Evolutionary conservation across 2,113 vertebrate genomes (phyloP).

Genomic region (Dromas ardeola): DNA sequence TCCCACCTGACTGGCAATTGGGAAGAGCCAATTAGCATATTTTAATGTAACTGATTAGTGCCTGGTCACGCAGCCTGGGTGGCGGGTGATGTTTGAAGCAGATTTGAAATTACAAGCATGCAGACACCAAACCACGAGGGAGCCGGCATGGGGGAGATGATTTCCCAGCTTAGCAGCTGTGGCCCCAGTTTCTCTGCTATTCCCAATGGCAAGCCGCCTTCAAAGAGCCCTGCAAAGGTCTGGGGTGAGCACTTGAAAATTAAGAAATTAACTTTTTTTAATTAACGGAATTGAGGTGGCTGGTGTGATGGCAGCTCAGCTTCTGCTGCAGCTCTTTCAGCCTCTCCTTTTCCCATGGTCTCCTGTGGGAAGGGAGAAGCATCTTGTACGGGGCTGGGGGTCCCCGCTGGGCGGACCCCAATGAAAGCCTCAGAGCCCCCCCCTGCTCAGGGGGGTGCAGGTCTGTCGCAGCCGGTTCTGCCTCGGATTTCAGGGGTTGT

Average conservation of each 20-base stretch:
- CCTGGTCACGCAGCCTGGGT: not conserved
- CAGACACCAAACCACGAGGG: not conserved
- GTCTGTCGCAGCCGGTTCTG: not conserved
- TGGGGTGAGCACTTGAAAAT: not conserved
- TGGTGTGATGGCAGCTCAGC: not conserved
- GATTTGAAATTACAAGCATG: conserved; percentile 29
- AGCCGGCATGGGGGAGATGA: not conserved
- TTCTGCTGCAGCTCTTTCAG: not conserved
- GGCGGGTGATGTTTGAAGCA: not conserved
- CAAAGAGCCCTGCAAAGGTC: not conserved
- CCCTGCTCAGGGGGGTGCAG: fast-evolving
- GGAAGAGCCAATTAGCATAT: conserved; percentile 32
- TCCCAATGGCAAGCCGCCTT: not conserved
- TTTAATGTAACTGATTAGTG: conserved; percentile 31
- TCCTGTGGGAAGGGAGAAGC: not conserved
- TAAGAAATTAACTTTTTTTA: conserved; percentile 52
- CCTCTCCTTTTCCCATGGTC: not conserved
- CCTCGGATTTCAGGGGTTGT: fast-evolving
- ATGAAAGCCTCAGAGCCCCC: not conserved
- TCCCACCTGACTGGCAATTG: not conserved
- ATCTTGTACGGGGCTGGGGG: fast-evolving
- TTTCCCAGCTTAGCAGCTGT: not conserved
- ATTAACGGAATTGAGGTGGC: not conserved
- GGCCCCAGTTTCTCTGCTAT: not conserved
- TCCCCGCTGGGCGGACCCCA: fast-evolving